Evolutionary conservation across 2,888 invertebrate species (phyloP), one percentile per base, ranked within the genome.

Genomic region (Endotricha flammealis): DNA sequence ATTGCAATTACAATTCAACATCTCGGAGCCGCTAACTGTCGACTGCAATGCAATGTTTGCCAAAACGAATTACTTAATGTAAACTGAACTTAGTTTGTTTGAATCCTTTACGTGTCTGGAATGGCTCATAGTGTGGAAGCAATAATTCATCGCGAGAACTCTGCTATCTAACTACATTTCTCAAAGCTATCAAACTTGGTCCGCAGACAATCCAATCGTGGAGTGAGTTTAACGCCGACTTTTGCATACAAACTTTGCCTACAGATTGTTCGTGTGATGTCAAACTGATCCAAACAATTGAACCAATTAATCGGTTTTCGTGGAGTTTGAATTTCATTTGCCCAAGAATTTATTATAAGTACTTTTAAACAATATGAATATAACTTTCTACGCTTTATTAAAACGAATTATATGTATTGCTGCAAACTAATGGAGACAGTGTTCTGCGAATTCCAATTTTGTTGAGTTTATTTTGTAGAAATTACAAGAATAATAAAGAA

Each of bases 221-320:
- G 59, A 58, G 63, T 59, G 62, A 67, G 71, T 72, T 66, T 58
- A 64, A 67, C 64, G 66, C 57, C 64, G 68, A 79, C 76, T 79
- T 80, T 79, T 77, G 77, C 74, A 74, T 79, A 64, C 66, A 74
- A 81, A 82, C 77, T 82, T 83, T 71, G 69, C 44, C 73, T 62
- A 58, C 65, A 65, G 71, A 73, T 72, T 71, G 75, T 74, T 73
- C 75, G 67, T 59, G 68, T 63, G 61, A 70, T 73, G 74, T 80
- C 74, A 75, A 75, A 76, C 66, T 67, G 71, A 71, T 79, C 63
- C 63, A 62, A 64, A 74, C 73, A 79, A 78, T 79, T 75, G 72
- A 62, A 67, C 66, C 70, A 77, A 80, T 81, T 80, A 81, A 78
- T 78, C 66, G 71, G 64, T 69, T 71, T 69, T 62, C 62, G 57